Percentiles rank a stretch among this genome's conserved stretches.
phyloP scores from a whole-genome alignment of 2,888 invertebrate species.

The Notodonta dromedarius region DNA sequence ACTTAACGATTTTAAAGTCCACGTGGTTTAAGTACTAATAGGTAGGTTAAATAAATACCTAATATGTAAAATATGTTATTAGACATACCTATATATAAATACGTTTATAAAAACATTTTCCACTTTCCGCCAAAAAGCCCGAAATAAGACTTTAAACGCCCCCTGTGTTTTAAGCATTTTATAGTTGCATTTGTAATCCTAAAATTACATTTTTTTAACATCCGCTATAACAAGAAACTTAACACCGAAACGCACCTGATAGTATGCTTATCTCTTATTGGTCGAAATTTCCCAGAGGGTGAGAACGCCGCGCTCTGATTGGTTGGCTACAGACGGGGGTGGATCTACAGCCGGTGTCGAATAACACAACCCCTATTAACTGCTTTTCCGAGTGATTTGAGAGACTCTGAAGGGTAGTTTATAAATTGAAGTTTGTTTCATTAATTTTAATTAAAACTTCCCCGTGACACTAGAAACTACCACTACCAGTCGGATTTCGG shows the following conservation, averaged over 20 bases:
- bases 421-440: slow-evolving; percentile 25
- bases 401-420: slow-evolving; percentile 48
- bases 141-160: neutral
- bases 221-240: slow-evolving; percentile 46
- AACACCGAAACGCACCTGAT: slow-evolving; percentile 69
- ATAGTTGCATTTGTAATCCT: slow-evolving; percentile 17
- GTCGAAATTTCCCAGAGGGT: slow-evolving; percentile 56
- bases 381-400: slow-evolving; percentile 63
- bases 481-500: too few species aligned
- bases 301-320: slow-evolving; percentile 53
- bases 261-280: slow-evolving; percentile 48
- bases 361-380: slow-evolving; percentile 70
- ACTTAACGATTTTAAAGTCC: too few species aligned
- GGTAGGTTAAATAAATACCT: too few species aligned
- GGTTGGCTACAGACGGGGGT: slow-evolving; percentile 58
- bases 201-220: slow-evolving; percentile 38
- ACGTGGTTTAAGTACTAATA: too few species aligned
- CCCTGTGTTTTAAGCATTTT: neutral
- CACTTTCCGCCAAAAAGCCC: too few species aligned
- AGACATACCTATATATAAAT: too few species aligned
- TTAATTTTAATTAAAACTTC: slow-evolving; percentile 27
- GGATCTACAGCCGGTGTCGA: slow-evolving; percentile 53
- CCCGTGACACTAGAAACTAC: neutral
- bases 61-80: too few species aligned
- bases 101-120: too few species aligned